These are phyloP conservation scores for Petrocephalus sullivani DNA, from an alignment of 2,797 vertebrate genomes.

Conservation along the genomic window DNA sequence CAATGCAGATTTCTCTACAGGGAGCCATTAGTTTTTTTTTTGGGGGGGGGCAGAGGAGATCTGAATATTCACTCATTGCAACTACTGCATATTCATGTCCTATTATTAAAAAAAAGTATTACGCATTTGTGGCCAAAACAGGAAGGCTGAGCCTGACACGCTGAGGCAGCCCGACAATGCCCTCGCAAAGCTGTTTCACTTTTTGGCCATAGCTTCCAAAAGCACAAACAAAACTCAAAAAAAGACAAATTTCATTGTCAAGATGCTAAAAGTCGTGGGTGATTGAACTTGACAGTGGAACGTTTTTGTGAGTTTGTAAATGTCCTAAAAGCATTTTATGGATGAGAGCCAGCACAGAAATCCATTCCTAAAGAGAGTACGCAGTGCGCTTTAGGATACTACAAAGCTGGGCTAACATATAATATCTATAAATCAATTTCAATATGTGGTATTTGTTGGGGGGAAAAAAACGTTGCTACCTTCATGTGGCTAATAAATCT, in stretches of 20 bases:
- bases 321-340: slow-evolving; percentile 15
- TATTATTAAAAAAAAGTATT: slow-evolving; percentile 30
- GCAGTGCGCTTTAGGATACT: not conserved
- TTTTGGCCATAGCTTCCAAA: not conserved
- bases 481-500: not conserved
- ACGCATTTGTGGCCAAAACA: not conserved
- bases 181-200: not conserved
- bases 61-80: slow-evolving; percentile 27
- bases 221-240: not conserved
- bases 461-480: not conserved
- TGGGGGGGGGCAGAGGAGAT: not conserved
- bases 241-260: not conserved
- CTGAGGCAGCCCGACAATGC: not conserved
- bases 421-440: not conserved
- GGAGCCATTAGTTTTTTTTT: not conserved
- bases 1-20: slow-evolving; percentile 9
- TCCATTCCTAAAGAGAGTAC: not conserved
- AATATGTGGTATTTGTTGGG: not conserved
- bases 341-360: not conserved
- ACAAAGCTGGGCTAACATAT: not conserved
- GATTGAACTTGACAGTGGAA: slow-evolving; percentile 15
- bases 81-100: slow-evolving; percentile 33
- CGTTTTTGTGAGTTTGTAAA: slow-evolving; percentile 15
- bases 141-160: not conserved
- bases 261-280: not conserved